Base-by-base conservation (phyloP, 2,888 invertebrate species). In the Artemia sinica region DNA sequence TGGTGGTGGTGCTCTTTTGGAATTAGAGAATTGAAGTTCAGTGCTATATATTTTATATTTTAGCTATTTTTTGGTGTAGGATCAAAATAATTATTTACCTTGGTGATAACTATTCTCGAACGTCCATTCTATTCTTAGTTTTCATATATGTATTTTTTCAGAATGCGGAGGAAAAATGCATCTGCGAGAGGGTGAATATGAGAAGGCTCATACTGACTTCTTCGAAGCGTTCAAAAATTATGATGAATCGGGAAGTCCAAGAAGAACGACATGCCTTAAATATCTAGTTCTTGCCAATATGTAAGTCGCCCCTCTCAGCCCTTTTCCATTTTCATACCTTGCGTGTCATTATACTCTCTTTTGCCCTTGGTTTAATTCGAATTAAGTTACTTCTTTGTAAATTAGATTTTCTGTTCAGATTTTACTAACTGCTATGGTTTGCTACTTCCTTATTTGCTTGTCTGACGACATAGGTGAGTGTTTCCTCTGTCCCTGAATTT, bases 81-180 rank as follows among this genome's bases (percentile, higher is more conserved):
- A 18, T 18, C 1, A 18, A 18, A 18, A 18, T 13, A n/a, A 49
- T 67, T 69, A 18, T 18, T 18, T 18, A 18, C 1, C 18, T 18
- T 18, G 18, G 18, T 66, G 48, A 48, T 66, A 14, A 18, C 5
- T 52, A n/a, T 41, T 65, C 66, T 71, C 18, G 18, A 41, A 28
- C 66, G 68, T 18, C 68, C 14, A 66, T 18, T 67, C 48, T 72
- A 12, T 41, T 41, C 41, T 6, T 41, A 41, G 41, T 41, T 41
- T 41, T 41, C 41, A 41, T 41, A 41, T 41, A 52, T 73, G 72
- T 71, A 71, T 68, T 72, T 74, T 74, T 77, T 68, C 74, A 86
- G 97, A 98, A 80, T 98, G 97, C 79, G 98, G 97, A 8, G 98
- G 98, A 0, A 98, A 98, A 80, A 98, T 98, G 98, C 97, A 98